Base-by-base conservation (phyloP, 2,797 vertebrate species). In the Siniperca obscura region DNA sequence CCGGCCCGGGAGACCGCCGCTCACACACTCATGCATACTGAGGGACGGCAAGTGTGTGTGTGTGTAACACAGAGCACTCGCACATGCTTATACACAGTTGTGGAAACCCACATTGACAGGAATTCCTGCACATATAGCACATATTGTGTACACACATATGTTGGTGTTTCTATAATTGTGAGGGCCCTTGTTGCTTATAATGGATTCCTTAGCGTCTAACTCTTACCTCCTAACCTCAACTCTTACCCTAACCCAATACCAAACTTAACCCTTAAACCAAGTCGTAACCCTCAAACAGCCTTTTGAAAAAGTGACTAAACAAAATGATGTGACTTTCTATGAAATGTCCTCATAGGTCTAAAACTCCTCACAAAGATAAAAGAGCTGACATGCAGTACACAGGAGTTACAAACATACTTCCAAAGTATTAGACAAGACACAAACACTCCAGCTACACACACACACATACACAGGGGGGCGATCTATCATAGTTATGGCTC, bases 1-100 rank as follows among this genome's bases (percentile, higher is more conserved):
- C 80, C 44, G 89, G 92, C 96, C 97, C 95, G 21, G 90, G 96
- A 96, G 96, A 95, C 93, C 40, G 79, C 83, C 66, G 82, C 94
- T 95, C 94, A 92, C 90, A 90, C 84, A 87, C 81, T 76, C 85
- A 87, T 74, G 77, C 89, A 82, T 74, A 64, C 92, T 90, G 6
- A 70, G 44, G 42, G 78, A 73, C 74, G 67, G 61, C 25, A 0
- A 19, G 64, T 44, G 79, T 80, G 78, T 84, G 85, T 12, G 7
- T 36, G 74, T 78, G 75, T 74, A 70, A 80, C 56, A 61, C 76
- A 73, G 79, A 66, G 55, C 75, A 62, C 75, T 75, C 36, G 36
- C 62, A 69, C 56, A 82, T 25, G 48, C 70, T 73, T 70, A 81
- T 34, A 62, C 77, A 92, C 67, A 83, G 71, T 85, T 85, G 57